Base-by-base conservation (phyloP, 2,797 vertebrate species). In the Arctocebus calabarensis region DNA sequence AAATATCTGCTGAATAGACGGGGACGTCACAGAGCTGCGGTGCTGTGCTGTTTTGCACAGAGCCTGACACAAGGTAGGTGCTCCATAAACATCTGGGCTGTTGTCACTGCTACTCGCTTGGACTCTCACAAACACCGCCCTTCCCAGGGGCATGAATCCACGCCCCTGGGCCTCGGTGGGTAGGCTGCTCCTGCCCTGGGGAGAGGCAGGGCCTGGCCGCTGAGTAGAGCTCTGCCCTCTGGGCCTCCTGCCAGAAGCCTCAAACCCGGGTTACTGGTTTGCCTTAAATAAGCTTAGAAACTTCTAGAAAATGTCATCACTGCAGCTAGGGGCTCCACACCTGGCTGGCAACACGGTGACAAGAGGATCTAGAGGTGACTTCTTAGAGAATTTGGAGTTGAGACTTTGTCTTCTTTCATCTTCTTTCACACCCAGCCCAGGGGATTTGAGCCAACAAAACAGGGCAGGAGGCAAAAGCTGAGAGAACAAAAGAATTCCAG, bases 1-100 rank as follows among this genome's bases (percentile, higher is more conserved):
- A 11, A 16, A 19, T 1, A 23, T 14, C 59, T 12, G 22, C 0
- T 12, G n/a, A 19, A 10, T 19, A 25, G 2, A 7, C 0, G 23
- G 29, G 23, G 84, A 40, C 3, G 2, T 5, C 29, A 5, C 0
- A 3, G 17, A 2, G 3, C n/a, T 14, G 2, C 27, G 13, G 3
- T 0, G 5, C 1, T 3, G 45, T 11, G 23, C 0, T 37, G 71
- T 13, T 61, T 71, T n/a, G 1, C 9, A 2, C 6, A 0, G 32
- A 6, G 45, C 14, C 64, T 0, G 61, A 74, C 25, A 13, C 62
- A 45, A 7, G 14, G 75, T 0, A 40, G 52, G 29, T 2, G 27
- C 17, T 59, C 37, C 7, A 2, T 4, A 19, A 68, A 34, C 5
- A 14, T 14, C 77, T 4, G 40, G 23, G 11, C 75, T 93, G 20